A percentile compares a stretch with the other conserved stretches of the same genome.
These are phyloP conservation scores for Hypomecis punctinalis DNA, from an alignment of 2,888 invertebrate species.

Conservation along the genomic window DNA sequence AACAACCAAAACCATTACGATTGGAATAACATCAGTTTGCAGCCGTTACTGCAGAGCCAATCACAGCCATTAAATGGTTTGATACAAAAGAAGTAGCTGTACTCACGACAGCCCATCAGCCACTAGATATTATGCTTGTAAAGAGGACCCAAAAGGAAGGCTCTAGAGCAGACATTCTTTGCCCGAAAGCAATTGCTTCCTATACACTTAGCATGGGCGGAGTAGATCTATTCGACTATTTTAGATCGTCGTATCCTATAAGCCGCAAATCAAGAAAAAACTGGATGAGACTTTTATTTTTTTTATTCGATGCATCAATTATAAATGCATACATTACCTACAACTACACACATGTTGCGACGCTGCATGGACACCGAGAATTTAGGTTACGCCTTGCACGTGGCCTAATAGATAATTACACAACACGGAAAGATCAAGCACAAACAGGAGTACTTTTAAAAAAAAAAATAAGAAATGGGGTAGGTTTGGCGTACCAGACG, in stretches of 20 bases:
- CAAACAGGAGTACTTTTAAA: no score
- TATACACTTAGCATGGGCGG: constrained; percentile 55
- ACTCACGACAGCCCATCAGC: constrained; percentile 47
- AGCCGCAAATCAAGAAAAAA: constrained; percentile 50
- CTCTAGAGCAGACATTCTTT: constrained; percentile 47
- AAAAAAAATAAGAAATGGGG: constrained; percentile 43
- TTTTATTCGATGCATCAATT: constrained; percentile 44
- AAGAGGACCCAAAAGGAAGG: constrained; percentile 56
- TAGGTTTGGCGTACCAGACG: constrained; percentile 48
- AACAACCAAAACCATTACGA: constrained; percentile 40
- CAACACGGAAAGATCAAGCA: no score
- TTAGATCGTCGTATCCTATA: constrained; percentile 45
- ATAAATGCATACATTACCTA: constrained; percentile 46
- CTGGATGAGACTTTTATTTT: constrained; percentile 53
- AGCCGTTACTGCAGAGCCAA: constrained; percentile 47
- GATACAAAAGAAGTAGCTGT: constrained; percentile 35
- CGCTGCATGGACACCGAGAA: constrained; percentile 27
- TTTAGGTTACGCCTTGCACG: constrained; percentile 31
- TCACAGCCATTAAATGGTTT: constrained; percentile 43
- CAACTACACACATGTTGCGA: constrained; percentile 36
- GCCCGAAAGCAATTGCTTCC: constrained; percentile 51
- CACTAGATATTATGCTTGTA: constrained; percentile 38
- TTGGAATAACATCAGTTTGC: constrained; percentile 49
- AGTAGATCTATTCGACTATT: constrained; percentile 56
- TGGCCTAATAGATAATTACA: no score